phyloP scores from a whole-genome alignment of 2,797 vertebrate species.

The Fratercula arctica region DNA sequence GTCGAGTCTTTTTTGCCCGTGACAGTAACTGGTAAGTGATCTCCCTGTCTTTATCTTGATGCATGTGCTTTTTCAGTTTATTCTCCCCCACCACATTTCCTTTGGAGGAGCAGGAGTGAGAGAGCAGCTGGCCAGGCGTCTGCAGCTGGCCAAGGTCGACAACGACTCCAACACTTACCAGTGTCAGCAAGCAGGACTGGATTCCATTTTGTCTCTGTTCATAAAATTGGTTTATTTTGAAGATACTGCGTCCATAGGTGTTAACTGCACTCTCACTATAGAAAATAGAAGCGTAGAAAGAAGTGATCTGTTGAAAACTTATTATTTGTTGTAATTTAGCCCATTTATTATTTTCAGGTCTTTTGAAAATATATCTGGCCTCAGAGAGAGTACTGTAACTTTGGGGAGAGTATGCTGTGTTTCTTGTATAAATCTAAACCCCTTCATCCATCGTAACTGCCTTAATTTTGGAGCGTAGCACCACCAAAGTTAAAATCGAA shows the following conservation, averaged over 20 bases:
- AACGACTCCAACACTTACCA: not conserved
- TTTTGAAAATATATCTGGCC: not conserved
- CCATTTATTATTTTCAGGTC: not conserved
- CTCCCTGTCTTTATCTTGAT: not conserved
- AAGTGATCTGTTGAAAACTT: not conserved
- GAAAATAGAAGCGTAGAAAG: not conserved
- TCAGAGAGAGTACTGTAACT: not conserved
- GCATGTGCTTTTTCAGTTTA: not conserved
- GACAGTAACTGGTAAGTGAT: not conserved
- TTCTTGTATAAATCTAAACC: not conserved
- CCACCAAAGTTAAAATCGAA: not conserved
- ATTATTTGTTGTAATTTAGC: not conserved
- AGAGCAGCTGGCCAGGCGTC: not conserved
- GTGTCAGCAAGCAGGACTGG: not conserved
- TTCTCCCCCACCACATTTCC: fast-evolving
- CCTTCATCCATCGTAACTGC: not conserved
- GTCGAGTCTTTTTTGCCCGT: not conserved
- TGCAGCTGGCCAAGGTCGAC: not conserved
- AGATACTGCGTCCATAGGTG: not conserved
- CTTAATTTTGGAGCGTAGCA: not conserved
- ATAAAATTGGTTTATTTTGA: not conserved
- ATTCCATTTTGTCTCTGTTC: not conserved
- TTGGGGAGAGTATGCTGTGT: not conserved
- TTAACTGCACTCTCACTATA: not conserved
- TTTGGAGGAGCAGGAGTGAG: fast-evolving